phyloP scores from a whole-genome alignment of 1,140 invertebrate genomes.

The Contarinia nasturtii region DNA sequence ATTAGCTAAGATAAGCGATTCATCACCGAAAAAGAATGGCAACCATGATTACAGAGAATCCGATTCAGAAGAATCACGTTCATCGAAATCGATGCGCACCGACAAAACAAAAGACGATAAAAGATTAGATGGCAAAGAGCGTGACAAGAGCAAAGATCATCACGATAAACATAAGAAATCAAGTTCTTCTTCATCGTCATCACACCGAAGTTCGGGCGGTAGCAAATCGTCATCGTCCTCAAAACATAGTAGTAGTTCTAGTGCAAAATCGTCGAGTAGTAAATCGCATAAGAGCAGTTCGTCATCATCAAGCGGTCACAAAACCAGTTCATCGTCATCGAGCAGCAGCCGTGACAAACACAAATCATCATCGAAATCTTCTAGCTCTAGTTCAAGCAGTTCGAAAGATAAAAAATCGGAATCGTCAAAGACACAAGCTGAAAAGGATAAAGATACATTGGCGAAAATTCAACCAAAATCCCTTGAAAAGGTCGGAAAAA shows the following conservation, averaged over 20 bases:
- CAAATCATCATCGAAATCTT: background rate
- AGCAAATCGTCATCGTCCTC: conserved; percentile 6
- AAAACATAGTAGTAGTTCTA: conserved; percentile 15
- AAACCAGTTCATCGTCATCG: conserved; percentile 1
- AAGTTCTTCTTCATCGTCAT: background rate
- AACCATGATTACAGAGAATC: conserved; percentile 12
- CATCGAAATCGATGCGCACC: conserved; percentile 4
- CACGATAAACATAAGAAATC: conserved; percentile 19
- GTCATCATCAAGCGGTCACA: conserved; percentile 10
- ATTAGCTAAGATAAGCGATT: conserved; percentile 34
- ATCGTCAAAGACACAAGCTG: conserved; percentile 27
- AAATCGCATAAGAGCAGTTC: conserved; percentile 7
- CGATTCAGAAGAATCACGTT: conserved; percentile 9
- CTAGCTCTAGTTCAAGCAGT: background rate
- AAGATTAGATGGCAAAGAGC: conserved; percentile 21
- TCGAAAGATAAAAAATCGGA: conserved; percentile 20
- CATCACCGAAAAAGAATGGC: conserved; percentile 9
- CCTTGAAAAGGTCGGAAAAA: conserved; percentile 50
- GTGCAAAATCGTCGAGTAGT: background rate
- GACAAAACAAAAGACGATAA: conserved; percentile 13
- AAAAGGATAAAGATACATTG: conserved; percentile 45
- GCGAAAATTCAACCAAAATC: conserved; percentile 42
- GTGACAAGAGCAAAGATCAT: conserved; percentile 17
- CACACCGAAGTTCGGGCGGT: conserved; percentile 2
- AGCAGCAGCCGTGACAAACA: conserved; percentile 5